Percentiles rank a stretch among this genome's conserved stretches.
Evolutionary conservation across 2,888 invertebrate species (phyloP).

Genomic region (Saturnia pavonia): DNA sequence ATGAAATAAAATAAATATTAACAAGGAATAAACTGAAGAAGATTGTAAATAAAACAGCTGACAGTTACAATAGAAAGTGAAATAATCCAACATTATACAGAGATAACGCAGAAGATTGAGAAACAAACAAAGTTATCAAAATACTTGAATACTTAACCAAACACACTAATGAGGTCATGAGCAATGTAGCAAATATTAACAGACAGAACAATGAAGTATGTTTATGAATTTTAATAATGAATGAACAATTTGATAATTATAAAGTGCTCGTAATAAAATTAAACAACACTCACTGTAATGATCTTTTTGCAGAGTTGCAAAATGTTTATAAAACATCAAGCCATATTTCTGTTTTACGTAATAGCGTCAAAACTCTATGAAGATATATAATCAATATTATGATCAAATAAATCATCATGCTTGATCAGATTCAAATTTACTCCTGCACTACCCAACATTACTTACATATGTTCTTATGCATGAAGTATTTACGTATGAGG

Average conservation of each 20-base stretch:
- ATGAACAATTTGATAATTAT: constrained; percentile 24
- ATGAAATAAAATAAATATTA: not conserved
- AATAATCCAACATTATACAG: constrained; percentile 19
- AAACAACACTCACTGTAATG: not conserved
- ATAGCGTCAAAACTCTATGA: too few species aligned
- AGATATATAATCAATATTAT: too few species aligned
- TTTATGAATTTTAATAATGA: constrained; percentile 22
- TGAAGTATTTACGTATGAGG: too few species aligned
- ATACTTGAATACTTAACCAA: constrained; percentile 30
- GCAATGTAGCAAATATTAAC: constrained; percentile 45
- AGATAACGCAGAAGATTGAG: constrained; percentile 23
- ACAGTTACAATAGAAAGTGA: constrained; percentile 17
- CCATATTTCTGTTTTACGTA: constrained; percentile 16
- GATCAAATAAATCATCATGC: too few species aligned
- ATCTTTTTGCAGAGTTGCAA: not conserved
- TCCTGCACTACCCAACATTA: too few species aligned
- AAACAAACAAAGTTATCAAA: constrained; percentile 45
- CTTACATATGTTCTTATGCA: too few species aligned
- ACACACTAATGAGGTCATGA: constrained; percentile 45
- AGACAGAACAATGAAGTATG: constrained; percentile 44
- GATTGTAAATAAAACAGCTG: constrained; percentile 6
- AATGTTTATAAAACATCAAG: not conserved
- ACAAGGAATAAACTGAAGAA: not conserved
- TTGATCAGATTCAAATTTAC: too few species aligned
- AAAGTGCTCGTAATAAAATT: not conserved